Base-by-base conservation (phyloP, 2,888 invertebrate species). In the Diabrotica balteata region DNA sequence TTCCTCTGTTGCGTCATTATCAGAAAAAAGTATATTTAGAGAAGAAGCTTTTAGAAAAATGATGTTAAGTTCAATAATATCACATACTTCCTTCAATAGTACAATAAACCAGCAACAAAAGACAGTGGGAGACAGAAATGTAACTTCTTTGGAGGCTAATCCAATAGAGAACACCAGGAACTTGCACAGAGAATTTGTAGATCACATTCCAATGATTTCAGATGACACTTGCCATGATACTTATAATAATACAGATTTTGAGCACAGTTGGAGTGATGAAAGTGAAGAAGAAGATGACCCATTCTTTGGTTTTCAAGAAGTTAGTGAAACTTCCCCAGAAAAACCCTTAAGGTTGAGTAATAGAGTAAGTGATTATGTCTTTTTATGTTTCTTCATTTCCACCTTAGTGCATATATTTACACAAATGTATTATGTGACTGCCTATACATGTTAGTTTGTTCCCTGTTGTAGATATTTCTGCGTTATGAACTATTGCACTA, bases 11-110 rank as follows among this genome's bases (percentile, higher is more conserved):
- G 1, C 22, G 43, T 8, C n/a, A 7, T 17, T 32, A 55, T 47
- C 67, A 49, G 59, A 58, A 10, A 66, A 67, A 7, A 69, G 67
- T 8, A 51, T 71, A 11, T 22, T 69, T 9, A 58, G 67, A 32
- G 51, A 67, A 63, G 45, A 69, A 46, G 6, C n/a, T n/a, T 32
- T 32, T 32, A 32, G 32, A 5, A 32, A 32, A 32, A 32, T 32
- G 32, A 11, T 71, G 42, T 47, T 47, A 17, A 43, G 42, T 45
- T 7, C n/a, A 6, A 11, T 42, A n/a, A 50, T 50, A 7, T 7
- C 47, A 4, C 47, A 47, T 9, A 10, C 10, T 10, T 52, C 57
- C 44, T 63, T 66, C 8, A 66, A 66, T 45, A 69, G 69, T 50
- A 69, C 69, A 44, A 52, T 60, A 47, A 47, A 47, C 47, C 8